These are phyloP conservation scores for Lysandra coridon DNA, from an alignment of 2,888 invertebrate species.

Conservation along the genomic window DNA sequence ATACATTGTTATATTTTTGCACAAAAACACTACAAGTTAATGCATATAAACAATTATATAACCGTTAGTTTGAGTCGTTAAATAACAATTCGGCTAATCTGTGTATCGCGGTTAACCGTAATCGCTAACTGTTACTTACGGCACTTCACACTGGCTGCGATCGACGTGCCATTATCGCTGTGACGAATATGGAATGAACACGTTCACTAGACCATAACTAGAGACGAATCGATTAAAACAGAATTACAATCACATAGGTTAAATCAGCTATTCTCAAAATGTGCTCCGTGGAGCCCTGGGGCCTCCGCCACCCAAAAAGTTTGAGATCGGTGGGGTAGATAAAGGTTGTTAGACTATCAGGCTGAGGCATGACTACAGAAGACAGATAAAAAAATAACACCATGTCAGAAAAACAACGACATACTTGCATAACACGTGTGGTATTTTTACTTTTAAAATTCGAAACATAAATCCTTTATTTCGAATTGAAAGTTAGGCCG, in stretches of 20 bases:
- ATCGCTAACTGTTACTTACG: conserved; percentile 3
- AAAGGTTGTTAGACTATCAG: no score
- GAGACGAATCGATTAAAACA: background rate
- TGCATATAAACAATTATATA: background rate
- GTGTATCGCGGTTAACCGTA: conserved; percentile 18
- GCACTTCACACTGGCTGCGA: background rate
- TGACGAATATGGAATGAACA: background rate
- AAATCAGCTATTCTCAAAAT: no score
- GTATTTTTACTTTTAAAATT: no score
- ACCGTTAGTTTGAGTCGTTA: background rate
- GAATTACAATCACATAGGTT: background rate
- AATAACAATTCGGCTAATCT: conserved; percentile 4
- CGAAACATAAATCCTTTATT: no score
- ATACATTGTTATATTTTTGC: background rate
- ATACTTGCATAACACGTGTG: no score
- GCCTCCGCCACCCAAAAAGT: no score
- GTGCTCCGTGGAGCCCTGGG: no score
- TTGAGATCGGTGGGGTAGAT: no score
- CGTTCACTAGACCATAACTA: background rate
- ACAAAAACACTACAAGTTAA: background rate
- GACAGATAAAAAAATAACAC: no score
- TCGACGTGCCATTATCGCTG: background rate
- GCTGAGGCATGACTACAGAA: no score
- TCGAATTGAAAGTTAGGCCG: no score
- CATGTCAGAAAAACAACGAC: no score